Conservation (phyloP, 2,888 invertebrate species). For the Theretra japonica region DNA sequence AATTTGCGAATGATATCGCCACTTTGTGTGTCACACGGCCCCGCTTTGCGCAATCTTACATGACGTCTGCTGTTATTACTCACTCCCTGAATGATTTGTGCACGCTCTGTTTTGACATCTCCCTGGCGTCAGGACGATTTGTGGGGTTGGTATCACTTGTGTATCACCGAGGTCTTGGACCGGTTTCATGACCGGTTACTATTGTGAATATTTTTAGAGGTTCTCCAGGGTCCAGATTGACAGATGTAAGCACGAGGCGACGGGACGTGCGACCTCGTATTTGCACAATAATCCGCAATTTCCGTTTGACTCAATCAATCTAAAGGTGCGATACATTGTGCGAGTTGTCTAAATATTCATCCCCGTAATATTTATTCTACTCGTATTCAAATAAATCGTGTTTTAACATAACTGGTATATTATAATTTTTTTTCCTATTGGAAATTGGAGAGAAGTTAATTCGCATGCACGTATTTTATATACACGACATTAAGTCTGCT, state of each 20-base stretch:
- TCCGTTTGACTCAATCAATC: background rate
- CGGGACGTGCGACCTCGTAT: background rate
- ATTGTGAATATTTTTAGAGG: background rate
- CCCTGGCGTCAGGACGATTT: conserved; percentile 6
- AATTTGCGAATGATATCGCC: conserved; percentile 23
- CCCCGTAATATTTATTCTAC: too few species aligned
- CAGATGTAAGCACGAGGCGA: background rate
- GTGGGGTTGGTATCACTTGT: background rate
- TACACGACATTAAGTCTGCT: background rate
- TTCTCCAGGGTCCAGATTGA: background rate
- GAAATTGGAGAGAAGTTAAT: too few species aligned
- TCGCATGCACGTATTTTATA: too few species aligned
- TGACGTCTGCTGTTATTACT: conserved; percentile 19
- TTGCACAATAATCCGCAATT: background rate
- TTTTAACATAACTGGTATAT: too few species aligned
- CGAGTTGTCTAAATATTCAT: too few species aligned
- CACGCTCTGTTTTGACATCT: conserved; percentile 29
- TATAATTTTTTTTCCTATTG: too few species aligned
- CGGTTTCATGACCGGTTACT: background rate
- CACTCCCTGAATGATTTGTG: conserved; percentile 26
- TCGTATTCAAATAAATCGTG: too few species aligned
- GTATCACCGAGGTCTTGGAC: background rate
- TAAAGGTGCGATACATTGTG: background rate
- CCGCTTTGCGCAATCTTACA: conserved; percentile 17
- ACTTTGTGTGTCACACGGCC: conserved; percentile 11